Evolutionary conservation across 2,113 vertebrate genomes (phyloP).

Genomic region (Microtus ochrogaster): DNA sequence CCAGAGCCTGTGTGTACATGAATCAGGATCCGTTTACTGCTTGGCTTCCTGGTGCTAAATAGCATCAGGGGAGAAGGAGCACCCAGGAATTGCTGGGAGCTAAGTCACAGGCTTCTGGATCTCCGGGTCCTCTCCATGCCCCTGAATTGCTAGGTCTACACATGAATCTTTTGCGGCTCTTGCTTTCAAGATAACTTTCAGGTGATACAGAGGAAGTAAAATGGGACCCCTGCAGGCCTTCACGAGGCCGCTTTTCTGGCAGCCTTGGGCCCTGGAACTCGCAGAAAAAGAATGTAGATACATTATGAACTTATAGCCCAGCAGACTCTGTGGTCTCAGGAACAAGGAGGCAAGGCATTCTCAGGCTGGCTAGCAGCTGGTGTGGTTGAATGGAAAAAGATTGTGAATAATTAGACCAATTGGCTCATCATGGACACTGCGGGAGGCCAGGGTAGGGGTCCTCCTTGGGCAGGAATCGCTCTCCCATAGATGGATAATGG

Average conservation of each 20-base stretch:
- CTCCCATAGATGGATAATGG: background rate
- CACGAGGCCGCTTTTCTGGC: background rate
- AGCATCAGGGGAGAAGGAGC: background rate
- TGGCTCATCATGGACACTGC: background rate
- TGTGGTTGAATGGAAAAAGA: background rate
- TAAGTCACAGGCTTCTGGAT: background rate
- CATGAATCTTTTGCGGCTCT: background rate
- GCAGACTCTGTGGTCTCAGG: background rate
- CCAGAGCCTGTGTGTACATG: background rate
- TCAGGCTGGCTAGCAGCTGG: background rate
- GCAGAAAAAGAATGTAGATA: background rate
- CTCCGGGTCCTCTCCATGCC: background rate
- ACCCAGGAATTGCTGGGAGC: slow-evolving; percentile 9
- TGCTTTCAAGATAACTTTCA: background rate
- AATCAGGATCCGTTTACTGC: background rate
- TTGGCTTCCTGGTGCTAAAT: background rate
- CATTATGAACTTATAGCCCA: background rate
- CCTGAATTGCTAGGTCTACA: background rate
- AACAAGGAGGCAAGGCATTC: background rate
- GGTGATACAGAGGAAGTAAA: background rate
- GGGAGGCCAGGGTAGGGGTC: background rate
- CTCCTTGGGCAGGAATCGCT: background rate
- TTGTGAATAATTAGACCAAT: background rate
- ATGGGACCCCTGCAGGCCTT: background rate
- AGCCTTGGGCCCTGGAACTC: background rate